A percentile compares a stretch with the other conserved stretches of the same genome.
phyloP scores from a whole-genome alignment of 2,888 invertebrate genomes.

The Rotaria socialis region DNA sequence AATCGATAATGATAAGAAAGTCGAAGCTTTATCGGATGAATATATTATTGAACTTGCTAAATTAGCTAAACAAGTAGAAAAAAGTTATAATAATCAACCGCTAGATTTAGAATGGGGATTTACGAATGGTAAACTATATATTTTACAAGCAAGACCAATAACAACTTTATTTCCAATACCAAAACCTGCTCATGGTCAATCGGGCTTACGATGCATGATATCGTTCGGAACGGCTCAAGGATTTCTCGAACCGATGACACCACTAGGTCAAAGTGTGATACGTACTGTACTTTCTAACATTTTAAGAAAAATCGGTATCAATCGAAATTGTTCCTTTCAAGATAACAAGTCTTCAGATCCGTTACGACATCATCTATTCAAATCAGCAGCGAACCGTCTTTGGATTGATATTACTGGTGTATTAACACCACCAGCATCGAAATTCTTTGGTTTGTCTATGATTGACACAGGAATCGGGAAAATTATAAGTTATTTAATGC shows the following conservation, averaged over 20 bases:
- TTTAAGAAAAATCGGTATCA: not conserved
- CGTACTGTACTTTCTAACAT: not conserved
- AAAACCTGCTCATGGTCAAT: not conserved
- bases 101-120: slow-evolving; percentile 29
- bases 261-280: not conserved
- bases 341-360: too few species aligned
- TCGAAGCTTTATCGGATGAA: slow-evolving; percentile 9
- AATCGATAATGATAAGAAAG: not conserved
- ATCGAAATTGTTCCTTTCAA: not conserved
- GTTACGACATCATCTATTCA: too few species aligned
- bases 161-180: slow-evolving; percentile 30
- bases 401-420: not conserved
- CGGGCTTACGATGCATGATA: not conserved
- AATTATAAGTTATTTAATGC: not conserved
- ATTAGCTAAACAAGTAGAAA: slow-evolving; percentile 7
- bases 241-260: too few species aligned
- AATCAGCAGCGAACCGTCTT: too few species aligned
- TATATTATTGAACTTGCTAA: too few species aligned
- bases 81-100: slow-evolving; percentile 20
- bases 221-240: not conserved
- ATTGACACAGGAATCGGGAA: not conserved
- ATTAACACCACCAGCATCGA: not conserved
- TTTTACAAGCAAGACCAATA: slow-evolving; percentile 3
- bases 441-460: not conserved
- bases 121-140: not conserved